These are phyloP conservation scores for Ypsolopha scabrella DNA, from an alignment of 2,888 invertebrate species.

Conservation along the genomic window DNA sequence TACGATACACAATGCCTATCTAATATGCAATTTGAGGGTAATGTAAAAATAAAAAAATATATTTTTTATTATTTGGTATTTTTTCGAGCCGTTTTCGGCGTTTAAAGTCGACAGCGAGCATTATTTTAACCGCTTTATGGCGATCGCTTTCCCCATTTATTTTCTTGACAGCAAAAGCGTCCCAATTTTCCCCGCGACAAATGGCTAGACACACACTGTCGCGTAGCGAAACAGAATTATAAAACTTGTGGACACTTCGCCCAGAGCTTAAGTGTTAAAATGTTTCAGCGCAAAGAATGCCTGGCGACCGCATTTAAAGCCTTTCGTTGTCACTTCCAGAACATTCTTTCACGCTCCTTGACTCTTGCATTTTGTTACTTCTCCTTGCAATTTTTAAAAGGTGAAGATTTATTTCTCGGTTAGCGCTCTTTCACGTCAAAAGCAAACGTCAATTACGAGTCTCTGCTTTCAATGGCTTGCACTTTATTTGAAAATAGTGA, in stretches of 20 bases:
- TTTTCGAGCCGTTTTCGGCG: too few species aligned
- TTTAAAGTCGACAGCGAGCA: too few species aligned
- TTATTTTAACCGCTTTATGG: neutral
- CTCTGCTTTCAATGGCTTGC: too few species aligned
- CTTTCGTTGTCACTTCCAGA: slow-evolving; percentile 34
- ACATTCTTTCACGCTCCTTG: slow-evolving; percentile 9
- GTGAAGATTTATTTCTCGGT: too few species aligned
- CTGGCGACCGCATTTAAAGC: slow-evolving; percentile 23
- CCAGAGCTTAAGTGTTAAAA: slow-evolving; percentile 45
- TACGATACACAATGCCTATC: too few species aligned
- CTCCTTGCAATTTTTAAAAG: neutral
- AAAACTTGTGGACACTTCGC: slow-evolving; percentile 20
- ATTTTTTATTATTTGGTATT: too few species aligned
- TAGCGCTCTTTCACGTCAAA: too few species aligned
- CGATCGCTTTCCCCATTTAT: slow-evolving; percentile 23
- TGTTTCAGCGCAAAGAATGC: slow-evolving; percentile 39
- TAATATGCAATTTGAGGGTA: too few species aligned
- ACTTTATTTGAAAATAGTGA: too few species aligned
- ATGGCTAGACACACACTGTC: slow-evolving; percentile 44
- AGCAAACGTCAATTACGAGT: too few species aligned
- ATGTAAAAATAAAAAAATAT: too few species aligned
- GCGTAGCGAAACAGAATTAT: slow-evolving; percentile 9
- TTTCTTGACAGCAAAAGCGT: slow-evolving; percentile 39
- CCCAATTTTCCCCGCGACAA: slow-evolving; percentile 35
- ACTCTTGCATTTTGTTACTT: neutral